Evolutionary conservation across 2,888 invertebrate species (phyloP).

Genomic region (Eledona agricola): DNA sequence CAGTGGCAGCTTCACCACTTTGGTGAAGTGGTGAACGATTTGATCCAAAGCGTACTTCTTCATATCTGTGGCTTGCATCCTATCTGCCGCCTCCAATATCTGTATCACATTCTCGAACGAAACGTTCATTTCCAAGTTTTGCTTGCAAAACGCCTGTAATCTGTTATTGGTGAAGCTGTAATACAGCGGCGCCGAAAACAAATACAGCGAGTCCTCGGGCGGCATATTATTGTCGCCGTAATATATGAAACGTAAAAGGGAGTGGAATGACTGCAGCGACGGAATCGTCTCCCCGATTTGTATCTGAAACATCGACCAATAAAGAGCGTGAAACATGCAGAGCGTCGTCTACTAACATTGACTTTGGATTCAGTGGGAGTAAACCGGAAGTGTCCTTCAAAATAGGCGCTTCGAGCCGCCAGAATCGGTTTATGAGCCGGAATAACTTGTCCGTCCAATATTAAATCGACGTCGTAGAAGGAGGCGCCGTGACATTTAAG

Average conservation of each 20-base stretch:
- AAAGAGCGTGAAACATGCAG: conserved; percentile 4
- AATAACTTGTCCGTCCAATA: conserved; percentile 77
- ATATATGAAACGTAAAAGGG: conserved; percentile 90
- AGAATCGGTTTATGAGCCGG: conserved; percentile 91
- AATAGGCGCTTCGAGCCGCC: conserved; percentile 91
- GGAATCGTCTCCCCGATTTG: conserved; percentile 94
- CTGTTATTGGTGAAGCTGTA: conserved; percentile 92
- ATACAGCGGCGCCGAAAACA: conserved; percentile 91
- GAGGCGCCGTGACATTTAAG: conserved; percentile 75
- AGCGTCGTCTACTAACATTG: conserved; percentile 69
- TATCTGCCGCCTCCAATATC: conserved; percentile 92
- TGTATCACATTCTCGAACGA: conserved; percentile 93
- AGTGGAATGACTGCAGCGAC: conserved; percentile 89
- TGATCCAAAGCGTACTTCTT: conserved; percentile 93
- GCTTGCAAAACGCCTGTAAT: conserved; percentile 94
- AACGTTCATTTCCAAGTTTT: conserved; percentile 95
- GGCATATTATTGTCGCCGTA: conserved; percentile 95
- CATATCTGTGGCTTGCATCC: conserved; percentile 91
- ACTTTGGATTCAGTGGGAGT: conserved; percentile 89
- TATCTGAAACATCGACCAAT: conserved; percentile 71
- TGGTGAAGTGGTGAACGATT: conserved; percentile 89
- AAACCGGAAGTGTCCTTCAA: conserved; percentile 95
- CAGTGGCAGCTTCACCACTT: conserved; percentile 83
- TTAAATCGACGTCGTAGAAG: conserved; percentile 87
- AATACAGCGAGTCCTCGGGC: conserved; percentile 92